Evolutionary conservation across 92 coral and sea anemone species (phyloP).

Genomic region (Montipora capitata): DNA sequence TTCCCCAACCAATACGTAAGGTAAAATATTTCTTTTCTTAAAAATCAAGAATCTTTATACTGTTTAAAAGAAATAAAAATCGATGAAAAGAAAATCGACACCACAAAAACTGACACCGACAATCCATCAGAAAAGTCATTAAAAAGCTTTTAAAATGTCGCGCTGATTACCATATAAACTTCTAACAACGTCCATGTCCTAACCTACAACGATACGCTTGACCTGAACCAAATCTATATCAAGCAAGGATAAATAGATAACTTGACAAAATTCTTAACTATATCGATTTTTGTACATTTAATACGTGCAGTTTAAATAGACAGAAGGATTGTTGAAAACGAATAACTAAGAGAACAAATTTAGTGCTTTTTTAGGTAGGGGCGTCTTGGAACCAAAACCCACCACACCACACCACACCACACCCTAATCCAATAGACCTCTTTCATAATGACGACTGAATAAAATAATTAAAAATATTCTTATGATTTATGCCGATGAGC

Average conservation of each 20-base stretch:
- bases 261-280: background rate
- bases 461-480: no score
- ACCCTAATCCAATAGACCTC: no score
- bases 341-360: background rate
- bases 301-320: conserved; percentile 38
- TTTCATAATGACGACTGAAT: no score
- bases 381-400: background rate
- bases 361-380: background rate
- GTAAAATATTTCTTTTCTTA: background rate
- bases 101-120: background rate
- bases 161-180: background rate
- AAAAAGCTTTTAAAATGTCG: conserved; percentile 28
- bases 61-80: conserved; percentile 24
- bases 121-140: conserved; percentile 1
- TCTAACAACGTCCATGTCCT: background rate
- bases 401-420: no score
- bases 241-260: conserved; percentile 41
- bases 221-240: background rate
- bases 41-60: background rate
- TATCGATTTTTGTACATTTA: background rate
- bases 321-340: background rate
- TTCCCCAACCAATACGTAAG: background rate
- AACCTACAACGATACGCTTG: background rate
- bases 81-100: conserved; percentile 2
- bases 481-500: no score